phyloP scores from a whole-genome alignment of 2,888 invertebrate species.

The Thymelicus acteon region DNA sequence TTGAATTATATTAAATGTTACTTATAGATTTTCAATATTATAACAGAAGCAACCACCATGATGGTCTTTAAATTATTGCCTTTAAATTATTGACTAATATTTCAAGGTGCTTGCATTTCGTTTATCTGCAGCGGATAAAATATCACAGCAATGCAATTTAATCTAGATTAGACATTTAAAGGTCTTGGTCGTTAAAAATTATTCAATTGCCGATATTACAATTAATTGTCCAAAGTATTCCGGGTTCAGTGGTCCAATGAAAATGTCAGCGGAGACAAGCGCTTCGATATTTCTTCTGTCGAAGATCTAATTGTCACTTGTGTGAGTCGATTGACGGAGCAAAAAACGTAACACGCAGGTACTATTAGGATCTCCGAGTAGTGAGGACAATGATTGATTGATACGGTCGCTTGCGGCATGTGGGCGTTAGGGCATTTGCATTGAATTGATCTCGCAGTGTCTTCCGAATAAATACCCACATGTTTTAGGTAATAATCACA shows the following conservation, averaged over 20 bases:
- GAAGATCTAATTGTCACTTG: slow-evolving; percentile 72
- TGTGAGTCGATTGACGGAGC: slow-evolving; percentile 50
- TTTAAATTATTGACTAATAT: background rate
- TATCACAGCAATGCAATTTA: slow-evolving; percentile 38
- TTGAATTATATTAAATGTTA: too few relatives aligned
- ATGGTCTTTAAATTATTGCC: too few relatives aligned
- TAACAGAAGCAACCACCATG: too few relatives aligned
- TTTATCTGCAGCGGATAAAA: slow-evolving; percentile 17
- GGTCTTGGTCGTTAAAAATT: slow-evolving; percentile 47
- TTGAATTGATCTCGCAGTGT: slow-evolving; percentile 74
- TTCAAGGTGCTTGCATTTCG: background rate
- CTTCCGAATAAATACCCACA: slow-evolving; percentile 68
- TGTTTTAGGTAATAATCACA: slow-evolving; percentile 46
- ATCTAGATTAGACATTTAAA: slow-evolving; percentile 42
- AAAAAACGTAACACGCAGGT: slow-evolving; percentile 64
- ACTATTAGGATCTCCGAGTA: slow-evolving; percentile 48
- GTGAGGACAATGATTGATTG: slow-evolving; percentile 73
- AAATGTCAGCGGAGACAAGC: slow-evolving; percentile 74
- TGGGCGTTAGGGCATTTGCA: slow-evolving; percentile 76
- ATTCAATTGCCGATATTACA: slow-evolving; percentile 48
- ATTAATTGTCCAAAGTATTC: slow-evolving; percentile 65
- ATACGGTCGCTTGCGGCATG: slow-evolving; percentile 64
- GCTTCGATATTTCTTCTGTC: slow-evolving; percentile 51
- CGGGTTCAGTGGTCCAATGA: slow-evolving; percentile 73
- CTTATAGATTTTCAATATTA: too few relatives aligned